phyloP scores from a whole-genome alignment of 2,888 invertebrate genomes.

The Lasioglossum zephyrum region DNA sequence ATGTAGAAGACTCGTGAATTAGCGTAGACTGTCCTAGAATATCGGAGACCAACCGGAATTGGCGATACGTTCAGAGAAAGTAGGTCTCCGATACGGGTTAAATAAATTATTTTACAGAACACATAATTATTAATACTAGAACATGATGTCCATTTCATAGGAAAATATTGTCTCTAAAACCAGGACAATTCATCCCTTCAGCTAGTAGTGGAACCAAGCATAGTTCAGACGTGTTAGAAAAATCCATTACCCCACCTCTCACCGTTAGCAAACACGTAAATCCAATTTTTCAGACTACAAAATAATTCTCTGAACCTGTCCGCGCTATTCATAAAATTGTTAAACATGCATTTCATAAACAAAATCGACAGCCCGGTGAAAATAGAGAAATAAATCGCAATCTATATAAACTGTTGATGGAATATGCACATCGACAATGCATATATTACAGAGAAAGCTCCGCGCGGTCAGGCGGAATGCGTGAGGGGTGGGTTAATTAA shows the following conservation, averaged over 20 bases:
- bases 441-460: not conserved
- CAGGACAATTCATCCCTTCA: not conserved
- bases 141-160: not conserved
- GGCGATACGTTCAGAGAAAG: not conserved
- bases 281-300: not conserved
- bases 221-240: not conserved
- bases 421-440: not conserved
- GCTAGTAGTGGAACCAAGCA: not conserved
- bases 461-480: not conserved
- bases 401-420: not conserved
- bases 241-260: not conserved
- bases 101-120: not conserved
- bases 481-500: not conserved
- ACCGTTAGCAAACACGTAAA: not conserved
- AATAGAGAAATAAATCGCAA: not conserved
- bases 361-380: not conserved
- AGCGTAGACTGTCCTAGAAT: not conserved
- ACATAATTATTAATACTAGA: not conserved
- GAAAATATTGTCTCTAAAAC: not conserved
- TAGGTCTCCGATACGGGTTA: not conserved
- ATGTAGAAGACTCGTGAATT: not conserved
- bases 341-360: not conserved
- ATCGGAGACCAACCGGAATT: not conserved
- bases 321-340: not conserved
- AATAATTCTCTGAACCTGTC: not conserved